Percentiles rank a stretch among this genome's conserved stretches.
Conservation (phyloP, 2,113 vertebrate species). For the Chinchilla lanigera region DNA sequence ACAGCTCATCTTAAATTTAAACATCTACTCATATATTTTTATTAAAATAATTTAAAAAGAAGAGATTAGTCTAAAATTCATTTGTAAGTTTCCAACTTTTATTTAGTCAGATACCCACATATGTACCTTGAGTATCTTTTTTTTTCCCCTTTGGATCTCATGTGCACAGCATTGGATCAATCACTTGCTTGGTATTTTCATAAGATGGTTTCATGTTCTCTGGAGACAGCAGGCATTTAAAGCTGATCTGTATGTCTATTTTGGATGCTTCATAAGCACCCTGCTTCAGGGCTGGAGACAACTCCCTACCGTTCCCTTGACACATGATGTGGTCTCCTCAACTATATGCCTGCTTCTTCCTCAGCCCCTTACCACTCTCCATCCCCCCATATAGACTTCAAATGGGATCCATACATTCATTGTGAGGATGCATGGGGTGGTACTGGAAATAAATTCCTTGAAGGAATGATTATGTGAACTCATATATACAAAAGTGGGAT, state of each 20-base stretch:
- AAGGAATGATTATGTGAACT: neutral
- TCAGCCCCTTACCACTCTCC: neutral
- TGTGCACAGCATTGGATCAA: neutral
- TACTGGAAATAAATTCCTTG: neutral
- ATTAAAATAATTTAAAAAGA: neutral
- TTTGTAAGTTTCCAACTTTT: neutral
- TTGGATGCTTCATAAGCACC: neutral
- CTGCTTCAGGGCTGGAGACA: neutral
- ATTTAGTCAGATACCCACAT: neutral
- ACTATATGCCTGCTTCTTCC: neutral
- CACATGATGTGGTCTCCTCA: neutral
- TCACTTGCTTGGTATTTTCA: neutral
- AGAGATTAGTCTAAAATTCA: neutral
- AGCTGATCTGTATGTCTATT: neutral
- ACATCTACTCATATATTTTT: neutral
- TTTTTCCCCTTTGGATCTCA: neutral
- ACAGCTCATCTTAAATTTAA: neutral
- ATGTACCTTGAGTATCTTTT: neutral
- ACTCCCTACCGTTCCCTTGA: neutral
- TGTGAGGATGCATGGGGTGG: neutral
- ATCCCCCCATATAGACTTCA: neutral
- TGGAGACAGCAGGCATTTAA: neutral
- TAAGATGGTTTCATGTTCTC: neutral
- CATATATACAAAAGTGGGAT: neutral
- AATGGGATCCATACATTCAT: neutral